These are phyloP conservation scores for Emydura subglobosa DNA, from an alignment of 2,113 vertebrate genomes.

Conservation along the genomic window DNA sequence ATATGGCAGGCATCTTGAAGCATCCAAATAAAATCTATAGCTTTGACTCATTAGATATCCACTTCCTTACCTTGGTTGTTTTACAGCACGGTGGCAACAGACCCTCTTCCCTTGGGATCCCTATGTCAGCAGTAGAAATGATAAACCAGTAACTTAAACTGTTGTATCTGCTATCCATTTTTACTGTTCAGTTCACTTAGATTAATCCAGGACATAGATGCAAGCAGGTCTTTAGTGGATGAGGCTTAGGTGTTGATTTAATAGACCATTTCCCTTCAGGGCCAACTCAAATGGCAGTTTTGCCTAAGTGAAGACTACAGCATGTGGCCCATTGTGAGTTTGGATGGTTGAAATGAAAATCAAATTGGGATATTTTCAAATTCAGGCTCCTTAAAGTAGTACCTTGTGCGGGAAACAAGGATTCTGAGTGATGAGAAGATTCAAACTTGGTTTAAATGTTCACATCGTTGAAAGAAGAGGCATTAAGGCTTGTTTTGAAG, in stretches of 20 bases:
- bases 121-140: not conserved
- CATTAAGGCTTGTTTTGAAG: not conserved
- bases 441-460: not conserved
- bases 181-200: not conserved
- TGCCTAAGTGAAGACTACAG: not conserved
- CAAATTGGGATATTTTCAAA: not conserved
- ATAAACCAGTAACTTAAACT: not conserved
- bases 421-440: not conserved
- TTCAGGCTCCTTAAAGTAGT: not conserved
- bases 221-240: not conserved
- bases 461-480: not conserved
- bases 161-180: conserved; percentile 4
- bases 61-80: not conserved
- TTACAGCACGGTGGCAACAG: not conserved
- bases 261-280: not conserved
- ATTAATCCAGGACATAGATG: not conserved
- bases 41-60: not conserved
- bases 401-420: not conserved
- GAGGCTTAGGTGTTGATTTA: conserved; percentile 24
- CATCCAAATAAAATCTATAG: not conserved
- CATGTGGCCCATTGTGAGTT: not conserved
- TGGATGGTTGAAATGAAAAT: not conserved
- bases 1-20: conserved; percentile 5
- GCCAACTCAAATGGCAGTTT: not conserved
- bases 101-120: not conserved